These are phyloP conservation scores for Sturnus vulgaris DNA, from an alignment of 2,113 vertebrate genomes.

Conservation along the genomic window DNA sequence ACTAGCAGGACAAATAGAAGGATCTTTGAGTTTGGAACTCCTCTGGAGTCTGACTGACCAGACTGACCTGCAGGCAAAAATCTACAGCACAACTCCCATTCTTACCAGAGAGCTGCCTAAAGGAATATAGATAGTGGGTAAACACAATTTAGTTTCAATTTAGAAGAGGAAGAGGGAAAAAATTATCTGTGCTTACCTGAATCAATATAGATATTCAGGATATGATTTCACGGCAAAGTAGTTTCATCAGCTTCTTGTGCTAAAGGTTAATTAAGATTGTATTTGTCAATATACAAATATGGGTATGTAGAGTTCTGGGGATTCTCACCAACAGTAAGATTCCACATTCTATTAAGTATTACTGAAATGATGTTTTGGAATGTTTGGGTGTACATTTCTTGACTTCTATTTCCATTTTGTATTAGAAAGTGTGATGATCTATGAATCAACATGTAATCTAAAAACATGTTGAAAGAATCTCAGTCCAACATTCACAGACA, in stretches of 20 bases:
- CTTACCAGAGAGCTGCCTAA: neutral
- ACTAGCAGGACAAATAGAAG: neutral
- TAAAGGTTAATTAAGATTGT: slow-evolving; percentile 35
- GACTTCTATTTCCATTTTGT: neutral
- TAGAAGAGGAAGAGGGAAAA: neutral
- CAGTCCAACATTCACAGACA: neutral
- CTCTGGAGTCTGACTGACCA: neutral
- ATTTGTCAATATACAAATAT: slow-evolving; percentile 6
- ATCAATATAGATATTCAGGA: neutral
- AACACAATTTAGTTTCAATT: neutral
- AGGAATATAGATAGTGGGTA: neutral
- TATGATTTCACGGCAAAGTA: neutral
- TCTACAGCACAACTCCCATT: neutral
- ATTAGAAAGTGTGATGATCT: neutral
- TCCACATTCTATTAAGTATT: neutral
- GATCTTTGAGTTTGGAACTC: neutral
- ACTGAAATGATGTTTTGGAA: neutral
- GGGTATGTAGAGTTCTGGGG: neutral
- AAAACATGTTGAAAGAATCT: neutral
- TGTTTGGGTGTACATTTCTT: neutral
- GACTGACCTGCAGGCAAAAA: neutral
- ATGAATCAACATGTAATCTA: neutral
- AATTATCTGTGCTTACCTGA: neutral
- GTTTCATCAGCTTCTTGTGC: neutral
- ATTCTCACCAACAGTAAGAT: neutral